Conservation (phyloP, 1,140 invertebrate species). For the Bombus balteatus region DNA sequence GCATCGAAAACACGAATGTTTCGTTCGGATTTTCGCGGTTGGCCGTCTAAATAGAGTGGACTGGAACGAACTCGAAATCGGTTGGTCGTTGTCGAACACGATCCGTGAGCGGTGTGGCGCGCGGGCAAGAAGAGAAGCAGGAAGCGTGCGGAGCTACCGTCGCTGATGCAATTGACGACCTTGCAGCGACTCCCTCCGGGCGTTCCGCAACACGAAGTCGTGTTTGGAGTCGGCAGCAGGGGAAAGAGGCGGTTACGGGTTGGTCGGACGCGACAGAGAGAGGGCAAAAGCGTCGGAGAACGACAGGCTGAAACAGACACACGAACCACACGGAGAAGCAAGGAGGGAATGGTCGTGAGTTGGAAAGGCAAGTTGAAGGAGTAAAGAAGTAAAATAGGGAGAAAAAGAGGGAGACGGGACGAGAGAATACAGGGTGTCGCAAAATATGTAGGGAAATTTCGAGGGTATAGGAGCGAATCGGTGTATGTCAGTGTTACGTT, state of each 20-base stretch:
- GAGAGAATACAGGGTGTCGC: not conserved
- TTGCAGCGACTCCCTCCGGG: conserved; percentile 48
- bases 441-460: not conserved
- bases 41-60: not conserved
- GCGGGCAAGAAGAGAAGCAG: conserved; percentile 21
- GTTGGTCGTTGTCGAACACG: not conserved
- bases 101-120: not conserved
- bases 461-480: not conserved
- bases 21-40: not conserved
- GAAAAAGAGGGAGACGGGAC: not conserved
- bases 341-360: not conserved
- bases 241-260: conserved; percentile 1
- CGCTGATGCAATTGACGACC: conserved; percentile 53
- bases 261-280: conserved; percentile 6
- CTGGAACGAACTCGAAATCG: not conserved
- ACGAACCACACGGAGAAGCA: not conserved
- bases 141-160: conserved; percentile 24
- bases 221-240: conserved; percentile 11
- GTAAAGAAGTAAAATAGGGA: not conserved
- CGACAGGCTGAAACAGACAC: not conserved
- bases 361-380: not conserved
- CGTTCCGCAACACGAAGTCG: conserved; percentile 37
- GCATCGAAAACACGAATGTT: not conserved
- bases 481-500: too few relatives aligned
- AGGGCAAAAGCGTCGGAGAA: conserved; percentile 11